Conservation (phyloP, 64 coral and sea anemone genomes). For the Platygyra sinensis region DNA sequence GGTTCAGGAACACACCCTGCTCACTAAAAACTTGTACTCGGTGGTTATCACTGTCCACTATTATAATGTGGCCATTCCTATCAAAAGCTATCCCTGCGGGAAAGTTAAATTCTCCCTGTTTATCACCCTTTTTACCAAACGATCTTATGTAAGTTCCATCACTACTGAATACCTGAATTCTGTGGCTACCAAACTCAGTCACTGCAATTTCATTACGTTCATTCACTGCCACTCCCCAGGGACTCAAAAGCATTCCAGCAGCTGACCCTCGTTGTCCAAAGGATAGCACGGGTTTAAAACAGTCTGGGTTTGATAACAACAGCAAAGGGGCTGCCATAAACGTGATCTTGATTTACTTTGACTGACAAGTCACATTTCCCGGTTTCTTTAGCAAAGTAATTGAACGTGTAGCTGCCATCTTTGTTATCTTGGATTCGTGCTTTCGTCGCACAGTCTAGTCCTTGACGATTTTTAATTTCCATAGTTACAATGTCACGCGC, state of each 20-base stretch:
- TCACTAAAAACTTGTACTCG: too few relatives aligned
- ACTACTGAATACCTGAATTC: too few relatives aligned
- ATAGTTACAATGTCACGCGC: not conserved
- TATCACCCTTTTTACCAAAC: too few relatives aligned
- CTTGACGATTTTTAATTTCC: not conserved
- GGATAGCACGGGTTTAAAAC: slow-evolving; percentile 38
- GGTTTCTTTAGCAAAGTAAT: slow-evolving; percentile 24
- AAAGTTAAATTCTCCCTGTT: too few relatives aligned
- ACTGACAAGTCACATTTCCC: slow-evolving; percentile 37
- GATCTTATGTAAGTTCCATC: too few relatives aligned
- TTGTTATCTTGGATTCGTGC: not conserved
- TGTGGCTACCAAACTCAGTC: too few relatives aligned
- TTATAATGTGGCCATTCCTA: too few relatives aligned
- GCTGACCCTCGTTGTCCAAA: slow-evolving; percentile 41
- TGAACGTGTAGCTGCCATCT: not conserved
- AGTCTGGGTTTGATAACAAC: slow-evolving; percentile 37
- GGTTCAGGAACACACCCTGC: too few relatives aligned
- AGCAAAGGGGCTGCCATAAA: slow-evolving; percentile 43
- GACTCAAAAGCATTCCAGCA: slow-evolving; percentile 23
- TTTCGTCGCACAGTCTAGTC: not conserved
- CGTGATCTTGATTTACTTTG: slow-evolving; percentile 35
- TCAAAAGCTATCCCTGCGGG: too few relatives aligned
- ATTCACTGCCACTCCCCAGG: slow-evolving; percentile 21
- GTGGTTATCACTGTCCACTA: too few relatives aligned
- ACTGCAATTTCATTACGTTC: too few relatives aligned